Evolutionary conservation across 2,113 vertebrate species (phyloP).

Genomic region (Stomatorhinus ivindoensis): DNA sequence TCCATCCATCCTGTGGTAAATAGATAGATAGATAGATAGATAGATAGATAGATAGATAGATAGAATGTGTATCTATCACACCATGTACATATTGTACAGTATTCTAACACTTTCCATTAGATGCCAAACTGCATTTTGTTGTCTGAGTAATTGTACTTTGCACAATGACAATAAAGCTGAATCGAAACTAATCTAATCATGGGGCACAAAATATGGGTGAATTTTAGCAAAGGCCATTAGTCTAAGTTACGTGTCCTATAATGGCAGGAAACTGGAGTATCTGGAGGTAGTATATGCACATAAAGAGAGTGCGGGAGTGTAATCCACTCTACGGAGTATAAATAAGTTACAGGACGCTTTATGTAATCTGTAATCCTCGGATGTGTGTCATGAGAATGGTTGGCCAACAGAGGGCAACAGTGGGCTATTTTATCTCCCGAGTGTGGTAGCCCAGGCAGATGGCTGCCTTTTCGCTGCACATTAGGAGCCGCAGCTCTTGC

Average conservation of each 20-base stretch:
- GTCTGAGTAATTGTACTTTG: background rate
- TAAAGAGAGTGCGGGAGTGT: background rate
- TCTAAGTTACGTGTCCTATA: background rate
- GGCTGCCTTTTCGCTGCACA: constrained; percentile 46
- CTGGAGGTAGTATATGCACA: background rate
- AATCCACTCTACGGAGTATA: background rate
- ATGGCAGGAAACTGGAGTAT: background rate
- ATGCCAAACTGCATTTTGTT: background rate
- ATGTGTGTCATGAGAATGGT: background rate
- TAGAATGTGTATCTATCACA: background rate
- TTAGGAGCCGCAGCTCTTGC: constrained; percentile 35
- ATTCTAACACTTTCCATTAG: background rate
- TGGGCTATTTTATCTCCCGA: constrained; percentile 43
- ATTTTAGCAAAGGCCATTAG: background rate
- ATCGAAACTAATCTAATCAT: background rate
- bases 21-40: background rate
- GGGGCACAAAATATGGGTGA: background rate
- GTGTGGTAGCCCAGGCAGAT: constrained; percentile 45
- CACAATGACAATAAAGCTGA: background rate
- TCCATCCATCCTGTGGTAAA: background rate
- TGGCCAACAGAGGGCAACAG: constrained; percentile 66
- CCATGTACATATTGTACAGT: background rate
- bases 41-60: background rate
- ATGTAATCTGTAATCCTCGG: background rate
- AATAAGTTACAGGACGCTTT: background rate